Evolutionary conservation across 2,888 invertebrate genomes (phyloP), one percentile per base, ranked within the genome.

Genomic region (Melinaea menophilus): DNA sequence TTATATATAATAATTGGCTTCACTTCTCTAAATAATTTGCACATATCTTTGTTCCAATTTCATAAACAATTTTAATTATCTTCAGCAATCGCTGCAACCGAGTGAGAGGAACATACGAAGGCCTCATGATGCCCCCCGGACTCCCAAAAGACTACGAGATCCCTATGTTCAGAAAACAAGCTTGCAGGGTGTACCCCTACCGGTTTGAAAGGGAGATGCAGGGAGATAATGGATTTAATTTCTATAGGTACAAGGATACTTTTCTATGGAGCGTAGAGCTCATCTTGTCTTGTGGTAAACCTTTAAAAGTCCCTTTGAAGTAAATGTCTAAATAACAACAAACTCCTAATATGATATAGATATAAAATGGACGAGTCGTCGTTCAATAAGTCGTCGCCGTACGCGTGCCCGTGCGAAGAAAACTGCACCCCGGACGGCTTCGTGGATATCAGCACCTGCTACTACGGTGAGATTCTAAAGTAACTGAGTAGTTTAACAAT

Each of bases 111-210:
- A 83, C 93, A 0, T 95, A 93, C 65, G 97, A 97, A 77, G 97
- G 96, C 0, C 89, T 94, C 0, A 85, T 96, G 71, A 93, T 95
- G 69, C 94, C 96, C 0, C 87, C 92, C 0, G 85, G 93, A 66
- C 78, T 95, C 37, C 82, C 82, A 2, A 92, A 84, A 58, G 77
- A 89, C 1, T 88, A 84, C 0, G 77, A 81, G 0, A 91, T 97
- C 66, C 88, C 92, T 0, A 81, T 96, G 12, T 97, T 94, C 82
- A 92, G 96, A 62, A 94, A 94, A 71, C 94, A 96, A 31, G 95
- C 97, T 71, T 97, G 97, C 81, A 92, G 96, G 63, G 91, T 94
- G 0, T 84, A 95, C 61, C 94, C 89, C 13, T 82, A 90, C 60
- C 68, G 61, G 5, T 89, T 79, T 54, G 56, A 75, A 0, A 67